Percentiles rank a stretch among this genome's conserved stretches.
These are phyloP conservation scores for Coremacera marginata DNA, from an alignment of 2,888 invertebrate genomes.

Conservation along the genomic window DNA sequence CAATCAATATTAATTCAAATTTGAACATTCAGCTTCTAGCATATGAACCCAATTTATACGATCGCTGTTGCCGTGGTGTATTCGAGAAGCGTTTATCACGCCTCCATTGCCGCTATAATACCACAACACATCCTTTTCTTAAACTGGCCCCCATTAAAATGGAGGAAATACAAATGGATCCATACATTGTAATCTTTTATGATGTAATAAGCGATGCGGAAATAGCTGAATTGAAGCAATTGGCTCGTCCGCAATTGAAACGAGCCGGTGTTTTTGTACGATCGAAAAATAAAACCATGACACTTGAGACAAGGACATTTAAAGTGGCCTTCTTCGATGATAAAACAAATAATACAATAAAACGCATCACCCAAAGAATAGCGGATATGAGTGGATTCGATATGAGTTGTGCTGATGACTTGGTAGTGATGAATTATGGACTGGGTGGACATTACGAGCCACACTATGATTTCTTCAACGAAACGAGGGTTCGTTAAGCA, in stretches of 20 bases:
- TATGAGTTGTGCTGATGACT: constrained; percentile 55
- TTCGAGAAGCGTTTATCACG: constrained; percentile 44
- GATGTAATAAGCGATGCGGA: constrained; percentile 59
- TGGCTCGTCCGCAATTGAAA: constrained; percentile 54
- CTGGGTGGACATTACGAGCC: constrained; percentile 63
- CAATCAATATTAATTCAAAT: too few relatives aligned
- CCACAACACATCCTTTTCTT: constrained; percentile 56
- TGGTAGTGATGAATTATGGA: constrained; percentile 65
- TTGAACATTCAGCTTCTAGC: too few relatives aligned
- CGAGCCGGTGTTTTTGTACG: constrained; percentile 62
- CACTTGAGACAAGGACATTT: constrained; percentile 55
- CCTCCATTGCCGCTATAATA: constrained; percentile 60
- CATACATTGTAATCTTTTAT: constrained; percentile 62
- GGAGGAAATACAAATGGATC: constrained; percentile 58
- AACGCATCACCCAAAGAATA: constrained; percentile 55
- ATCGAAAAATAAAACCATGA: constrained; percentile 60
- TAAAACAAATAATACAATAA: constrained; percentile 49
- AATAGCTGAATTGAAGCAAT: constrained; percentile 53
- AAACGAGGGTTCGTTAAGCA: constrained; percentile 48
- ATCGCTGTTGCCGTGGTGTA: constrained; percentile 59
- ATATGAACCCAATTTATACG: constrained; percentile 33
- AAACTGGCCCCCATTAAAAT: constrained; percentile 62
- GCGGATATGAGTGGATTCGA: constrained; percentile 62
- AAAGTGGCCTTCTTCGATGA: too few relatives aligned
- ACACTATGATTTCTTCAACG: constrained; percentile 62